These are phyloP conservation scores for Hucho hucho DNA, from an alignment of 2,113 vertebrate species.

Conservation along the genomic window DNA sequence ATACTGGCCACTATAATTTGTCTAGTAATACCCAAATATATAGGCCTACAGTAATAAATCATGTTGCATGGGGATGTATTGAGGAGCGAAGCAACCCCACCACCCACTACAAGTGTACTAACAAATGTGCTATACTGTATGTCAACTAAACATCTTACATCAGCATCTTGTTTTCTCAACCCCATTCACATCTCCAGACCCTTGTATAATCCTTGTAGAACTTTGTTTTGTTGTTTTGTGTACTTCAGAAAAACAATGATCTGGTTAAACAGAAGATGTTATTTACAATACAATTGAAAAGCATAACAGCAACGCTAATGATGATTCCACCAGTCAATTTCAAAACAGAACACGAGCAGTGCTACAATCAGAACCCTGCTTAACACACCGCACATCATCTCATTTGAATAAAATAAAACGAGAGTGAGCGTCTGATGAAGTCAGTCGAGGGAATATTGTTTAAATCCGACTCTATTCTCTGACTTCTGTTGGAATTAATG, in stretches of 20 bases:
- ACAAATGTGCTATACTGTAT: not conserved
- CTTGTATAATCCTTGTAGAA: not conserved
- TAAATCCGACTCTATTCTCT: constrained; percentile 72
- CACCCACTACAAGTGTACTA: not conserved
- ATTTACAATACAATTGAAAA: constrained; percentile 49
- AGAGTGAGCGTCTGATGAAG: constrained; percentile 50
- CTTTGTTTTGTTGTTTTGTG: not conserved
- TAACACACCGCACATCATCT: constrained; percentile 47
- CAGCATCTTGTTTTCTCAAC: not conserved
- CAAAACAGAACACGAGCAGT: constrained; percentile 55
- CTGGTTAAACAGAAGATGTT: constrained; percentile 40
- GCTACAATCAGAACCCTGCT: constrained; percentile 53
- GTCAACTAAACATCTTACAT: not conserved
- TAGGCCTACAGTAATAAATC: too few species aligned
- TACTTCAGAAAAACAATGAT: not conserved
- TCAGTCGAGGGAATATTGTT: constrained; percentile 64
- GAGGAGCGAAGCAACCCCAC: not conserved
- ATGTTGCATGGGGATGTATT: too few species aligned
- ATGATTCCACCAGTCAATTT: constrained; percentile 55
- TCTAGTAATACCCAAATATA: too few species aligned
- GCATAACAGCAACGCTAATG: constrained; percentile 47
- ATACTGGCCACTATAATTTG: too few species aligned
- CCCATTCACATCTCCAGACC: not conserved
- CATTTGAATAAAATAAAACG: constrained; percentile 66
- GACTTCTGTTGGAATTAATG: constrained; percentile 78